phyloP scores from a whole-genome alignment of 2,888 invertebrate species.

The Trissolcus brochymenae region DNA sequence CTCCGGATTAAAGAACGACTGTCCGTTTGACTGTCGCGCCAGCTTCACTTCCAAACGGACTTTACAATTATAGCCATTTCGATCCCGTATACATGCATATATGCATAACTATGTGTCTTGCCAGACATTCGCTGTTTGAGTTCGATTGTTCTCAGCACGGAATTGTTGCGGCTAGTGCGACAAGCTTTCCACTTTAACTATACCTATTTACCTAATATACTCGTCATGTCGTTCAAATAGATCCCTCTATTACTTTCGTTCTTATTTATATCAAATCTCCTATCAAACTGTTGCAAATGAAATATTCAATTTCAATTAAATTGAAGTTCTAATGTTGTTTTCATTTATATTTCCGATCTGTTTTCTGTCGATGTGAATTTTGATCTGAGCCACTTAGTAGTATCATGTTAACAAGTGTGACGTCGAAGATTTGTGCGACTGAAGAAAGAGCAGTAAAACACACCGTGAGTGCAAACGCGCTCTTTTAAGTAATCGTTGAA shows the following conservation, averaged over 20 bases:
- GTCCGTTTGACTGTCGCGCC: conserved; percentile 36
- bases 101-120: conserved; percentile 45
- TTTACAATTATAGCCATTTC: conserved; percentile 49
- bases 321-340: too few relatives aligned
- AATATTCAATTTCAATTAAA: too few relatives aligned
- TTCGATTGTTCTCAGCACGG: conserved; percentile 25
- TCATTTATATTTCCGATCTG: too few relatives aligned
- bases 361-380: too few relatives aligned
- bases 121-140: conserved; percentile 17
- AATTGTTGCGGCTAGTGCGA: conserved; percentile 26
- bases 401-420: conserved; percentile 23
- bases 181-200: too few relatives aligned
- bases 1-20: conserved; percentile 51
- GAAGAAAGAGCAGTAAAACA: conserved; percentile 8
- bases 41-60: conserved; percentile 41
- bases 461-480: conserved; percentile 20
- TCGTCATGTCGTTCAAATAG: too few relatives aligned
- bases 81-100: conserved; percentile 41
- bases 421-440: conserved; percentile 10
- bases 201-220: too few relatives aligned
- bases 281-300: too few relatives aligned
- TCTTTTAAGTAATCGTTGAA: conserved; percentile 38
- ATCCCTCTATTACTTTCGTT: too few relatives aligned
- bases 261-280: not conserved
- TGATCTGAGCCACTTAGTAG: conserved; percentile 4